phyloP scores from a whole-genome alignment of 2,888 invertebrate genomes.

The Notodonta dromedarius region DNA sequence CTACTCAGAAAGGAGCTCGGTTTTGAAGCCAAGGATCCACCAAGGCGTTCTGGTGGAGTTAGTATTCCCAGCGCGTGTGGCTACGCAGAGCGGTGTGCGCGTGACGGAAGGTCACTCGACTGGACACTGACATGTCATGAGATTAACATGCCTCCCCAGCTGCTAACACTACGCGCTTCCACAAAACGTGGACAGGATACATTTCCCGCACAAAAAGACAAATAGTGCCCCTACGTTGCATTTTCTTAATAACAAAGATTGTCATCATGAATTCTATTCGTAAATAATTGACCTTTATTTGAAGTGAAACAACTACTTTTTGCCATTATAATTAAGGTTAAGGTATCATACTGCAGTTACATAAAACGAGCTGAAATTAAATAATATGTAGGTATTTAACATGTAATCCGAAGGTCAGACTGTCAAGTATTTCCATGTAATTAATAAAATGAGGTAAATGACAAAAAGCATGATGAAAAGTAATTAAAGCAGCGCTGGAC shows the following conservation, averaged over 20 bases:
- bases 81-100: conserved; percentile 69
- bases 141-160: conserved; percentile 65
- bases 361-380: background rate
- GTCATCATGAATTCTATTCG: too few relatives aligned
- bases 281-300: too few relatives aligned
- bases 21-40: conserved; percentile 84
- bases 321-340: too few relatives aligned
- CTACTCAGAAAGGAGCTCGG: conserved; percentile 81
- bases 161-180: conserved; percentile 22
- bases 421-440: conserved; percentile 13
- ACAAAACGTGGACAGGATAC: conserved; percentile 16
- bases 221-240: too few relatives aligned
- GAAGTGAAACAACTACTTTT: too few relatives aligned
- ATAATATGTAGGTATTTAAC: background rate
- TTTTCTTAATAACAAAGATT: too few relatives aligned
- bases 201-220: background rate
- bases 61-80: conserved; percentile 78
- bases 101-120: conserved; percentile 79
- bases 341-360: too few relatives aligned
- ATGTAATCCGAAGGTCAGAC: conserved; percentile 8
- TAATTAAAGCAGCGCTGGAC: conserved; percentile 17
- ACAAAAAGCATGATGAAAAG: conserved; percentile 15
- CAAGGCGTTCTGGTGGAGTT: conserved; percentile 79
- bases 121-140: conserved; percentile 75
- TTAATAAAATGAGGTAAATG: conserved; percentile 13